A percentile compares a stretch with the other conserved stretches of the same genome.
Conservation (phyloP, 35 echinoderm and acorn worm genomes). For the Diadema setosum region DNA sequence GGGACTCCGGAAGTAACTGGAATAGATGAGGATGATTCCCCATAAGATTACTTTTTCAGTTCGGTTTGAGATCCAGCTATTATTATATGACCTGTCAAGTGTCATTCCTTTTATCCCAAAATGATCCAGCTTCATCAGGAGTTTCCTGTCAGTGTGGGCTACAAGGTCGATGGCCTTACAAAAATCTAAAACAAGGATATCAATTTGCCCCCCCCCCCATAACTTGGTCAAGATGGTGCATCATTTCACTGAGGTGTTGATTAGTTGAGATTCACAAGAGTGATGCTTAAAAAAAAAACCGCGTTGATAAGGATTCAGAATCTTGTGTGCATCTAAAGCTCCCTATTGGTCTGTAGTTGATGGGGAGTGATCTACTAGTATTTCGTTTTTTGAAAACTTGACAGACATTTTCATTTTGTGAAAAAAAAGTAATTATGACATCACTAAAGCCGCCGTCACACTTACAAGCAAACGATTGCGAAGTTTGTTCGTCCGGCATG, state of each 20-base stretch:
- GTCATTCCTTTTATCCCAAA: neutral
- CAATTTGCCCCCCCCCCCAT: constrained; percentile 20
- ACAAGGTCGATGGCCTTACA: constrained; percentile 46
- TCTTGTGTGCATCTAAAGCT: neutral
- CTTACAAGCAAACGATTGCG: too few relatives aligned
- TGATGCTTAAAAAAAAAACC: neutral
- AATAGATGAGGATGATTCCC: neutral
- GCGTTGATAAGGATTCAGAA: constrained; percentile 11
- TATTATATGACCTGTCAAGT: neutral
- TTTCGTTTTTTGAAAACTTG: constrained; percentile 44
- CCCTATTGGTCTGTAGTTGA: constrained; percentile 42
- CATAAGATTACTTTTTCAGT: constrained; percentile 26
- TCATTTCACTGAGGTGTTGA: constrained; percentile 26
- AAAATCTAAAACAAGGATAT: constrained; percentile 33
- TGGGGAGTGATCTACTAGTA: neutral
- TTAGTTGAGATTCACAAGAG: constrained; percentile 39
- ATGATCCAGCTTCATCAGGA: constrained; percentile 6
- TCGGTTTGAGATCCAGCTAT: constrained; percentile 1
- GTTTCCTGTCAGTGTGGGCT: neutral
- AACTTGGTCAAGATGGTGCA: constrained; percentile 20
- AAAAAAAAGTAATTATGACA: too few relatives aligned
- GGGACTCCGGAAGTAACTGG: neutral
- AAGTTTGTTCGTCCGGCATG: too few relatives aligned
- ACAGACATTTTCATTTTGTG: constrained; percentile 37
- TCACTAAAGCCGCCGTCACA: too few relatives aligned